These are phyloP conservation scores for Epinotia nisella DNA, from an alignment of 2,888 invertebrate species.

Conservation along the genomic window DNA sequence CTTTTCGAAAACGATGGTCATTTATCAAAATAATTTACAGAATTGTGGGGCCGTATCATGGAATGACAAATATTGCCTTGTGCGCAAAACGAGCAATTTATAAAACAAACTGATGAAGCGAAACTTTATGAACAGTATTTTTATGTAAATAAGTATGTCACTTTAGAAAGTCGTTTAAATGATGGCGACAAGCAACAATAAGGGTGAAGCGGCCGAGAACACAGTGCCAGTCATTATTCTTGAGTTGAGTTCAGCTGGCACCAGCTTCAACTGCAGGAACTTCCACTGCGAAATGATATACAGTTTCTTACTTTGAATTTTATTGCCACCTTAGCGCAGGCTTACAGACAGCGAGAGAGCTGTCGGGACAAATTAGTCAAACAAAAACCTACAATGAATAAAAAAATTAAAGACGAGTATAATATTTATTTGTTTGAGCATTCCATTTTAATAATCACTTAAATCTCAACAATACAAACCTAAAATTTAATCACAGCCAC, in stretches of 20 bases:
- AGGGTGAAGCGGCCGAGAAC: slow-evolving; percentile 49
- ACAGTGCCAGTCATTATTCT: slow-evolving; percentile 58
- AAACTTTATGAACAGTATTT: slow-evolving; percentile 50
- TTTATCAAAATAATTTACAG: slow-evolving; percentile 31
- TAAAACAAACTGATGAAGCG: slow-evolving; percentile 43
- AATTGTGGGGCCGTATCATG: slow-evolving; percentile 14
- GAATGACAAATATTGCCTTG: slow-evolving; percentile 38
- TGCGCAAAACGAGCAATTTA: slow-evolving; percentile 29
- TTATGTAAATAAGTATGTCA: slow-evolving; percentile 61
- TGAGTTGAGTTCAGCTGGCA: slow-evolving; percentile 51
- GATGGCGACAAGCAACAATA: slow-evolving; percentile 56
- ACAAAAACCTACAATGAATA: slow-evolving; percentile 7
- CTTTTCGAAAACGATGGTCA: slow-evolving; percentile 25
- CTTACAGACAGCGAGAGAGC: not conserved
- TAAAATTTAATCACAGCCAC: slow-evolving; percentile 27
- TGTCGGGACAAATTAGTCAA: slow-evolving; percentile 10
- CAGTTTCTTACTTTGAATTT: slow-evolving; percentile 27
- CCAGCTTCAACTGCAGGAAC: slow-evolving; percentile 34
- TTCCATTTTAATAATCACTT: slow-evolving; percentile 26
- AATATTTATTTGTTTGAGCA: slow-evolving; percentile 7
- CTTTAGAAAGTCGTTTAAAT: slow-evolving; percentile 62
- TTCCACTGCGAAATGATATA: slow-evolving; percentile 29
- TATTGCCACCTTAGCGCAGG: not conserved
- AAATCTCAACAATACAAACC: no score
- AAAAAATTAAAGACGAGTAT: not conserved